Evolutionary conservation across 2,797 vertebrate genomes (phyloP).

Genomic region (Chelon labrosus): DNA sequence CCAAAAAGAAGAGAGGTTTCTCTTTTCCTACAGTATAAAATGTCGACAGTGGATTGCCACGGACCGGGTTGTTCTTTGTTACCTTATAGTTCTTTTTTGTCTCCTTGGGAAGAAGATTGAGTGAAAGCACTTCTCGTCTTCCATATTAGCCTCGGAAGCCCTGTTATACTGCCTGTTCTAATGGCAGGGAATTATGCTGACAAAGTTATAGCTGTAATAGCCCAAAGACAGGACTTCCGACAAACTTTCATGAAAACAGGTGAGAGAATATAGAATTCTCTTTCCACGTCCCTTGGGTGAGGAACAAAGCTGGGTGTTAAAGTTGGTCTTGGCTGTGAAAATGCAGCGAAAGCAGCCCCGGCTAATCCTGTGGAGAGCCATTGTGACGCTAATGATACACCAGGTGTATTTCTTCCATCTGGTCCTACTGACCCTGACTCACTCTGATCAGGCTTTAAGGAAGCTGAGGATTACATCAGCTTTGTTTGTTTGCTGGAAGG

Average conservation of each 20-base stretch:
- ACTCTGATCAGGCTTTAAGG: conserved; percentile 59
- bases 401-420: conserved; percentile 50
- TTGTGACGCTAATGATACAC: conserved; percentile 65
- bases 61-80: neutral
- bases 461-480: conserved; percentile 72
- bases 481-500: conserved; percentile 71
- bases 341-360: conserved; percentile 47
- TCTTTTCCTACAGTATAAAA: conserved; percentile 8
- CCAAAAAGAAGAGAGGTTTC: neutral
- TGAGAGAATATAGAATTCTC: conserved; percentile 35
- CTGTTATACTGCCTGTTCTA: conserved; percentile 53
- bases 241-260: conserved; percentile 41
- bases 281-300: conserved; percentile 17
- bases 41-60: conserved; percentile 1
- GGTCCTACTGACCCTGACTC: conserved; percentile 56
- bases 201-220: conserved; percentile 61
- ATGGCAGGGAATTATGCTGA: conserved; percentile 71
- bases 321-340: conserved; percentile 54
- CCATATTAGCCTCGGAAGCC: conserved; percentile 46
- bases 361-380: conserved; percentile 63
- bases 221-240: conserved; percentile 43
- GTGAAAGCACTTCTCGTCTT: conserved; percentile 46
- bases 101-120: conserved; percentile 36
- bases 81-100: conserved; percentile 13
- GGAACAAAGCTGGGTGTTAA: conserved; percentile 46